Evolutionary conservation across 2,797 vertebrate genomes (phyloP).

Genomic region (Hoplostethus mediterraneus): DNA sequence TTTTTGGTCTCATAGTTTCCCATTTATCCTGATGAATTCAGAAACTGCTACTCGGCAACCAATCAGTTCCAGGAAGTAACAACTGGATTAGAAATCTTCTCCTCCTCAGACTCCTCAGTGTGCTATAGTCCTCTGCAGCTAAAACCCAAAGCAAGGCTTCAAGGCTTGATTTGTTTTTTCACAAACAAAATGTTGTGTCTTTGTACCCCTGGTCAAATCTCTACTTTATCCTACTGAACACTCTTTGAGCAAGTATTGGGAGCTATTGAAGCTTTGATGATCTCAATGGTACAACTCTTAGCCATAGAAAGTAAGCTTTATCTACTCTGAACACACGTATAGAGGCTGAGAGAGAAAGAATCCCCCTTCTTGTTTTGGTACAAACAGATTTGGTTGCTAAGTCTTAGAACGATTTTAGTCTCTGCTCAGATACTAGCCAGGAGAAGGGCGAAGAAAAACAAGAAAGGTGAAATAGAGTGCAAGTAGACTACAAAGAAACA

Average conservation of each 20-base stretch:
- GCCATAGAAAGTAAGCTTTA: neutral
- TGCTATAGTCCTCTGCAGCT: neutral
- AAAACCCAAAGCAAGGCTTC: neutral
- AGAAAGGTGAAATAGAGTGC: slow-evolving; percentile 15
- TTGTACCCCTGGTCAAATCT: neutral
- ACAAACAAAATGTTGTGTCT: neutral
- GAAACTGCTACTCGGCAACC: neutral
- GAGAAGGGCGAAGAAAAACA: slow-evolving; percentile 18
- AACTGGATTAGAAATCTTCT: neutral
- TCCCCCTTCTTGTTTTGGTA: slow-evolving; percentile 70
- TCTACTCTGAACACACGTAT: neutral
- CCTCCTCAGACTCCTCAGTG: too few species aligned
- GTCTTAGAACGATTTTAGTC: slow-evolving; percentile 29
- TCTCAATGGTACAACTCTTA: neutral
- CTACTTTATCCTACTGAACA: neutral
- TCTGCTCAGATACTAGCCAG: slow-evolving; percentile 6
- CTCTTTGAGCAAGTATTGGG: neutral
- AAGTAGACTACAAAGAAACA: neutral
- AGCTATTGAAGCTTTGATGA: neutral
- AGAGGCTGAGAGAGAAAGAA: slow-evolving; percentile 15
- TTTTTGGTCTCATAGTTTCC: neutral
- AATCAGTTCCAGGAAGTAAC: neutral
- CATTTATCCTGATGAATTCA: neutral
- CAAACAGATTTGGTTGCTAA: slow-evolving; percentile 70
- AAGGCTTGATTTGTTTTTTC: neutral